Base-by-base conservation (phyloP, 2,797 vertebrate genomes). In the Miichthys miiuy region DNA sequence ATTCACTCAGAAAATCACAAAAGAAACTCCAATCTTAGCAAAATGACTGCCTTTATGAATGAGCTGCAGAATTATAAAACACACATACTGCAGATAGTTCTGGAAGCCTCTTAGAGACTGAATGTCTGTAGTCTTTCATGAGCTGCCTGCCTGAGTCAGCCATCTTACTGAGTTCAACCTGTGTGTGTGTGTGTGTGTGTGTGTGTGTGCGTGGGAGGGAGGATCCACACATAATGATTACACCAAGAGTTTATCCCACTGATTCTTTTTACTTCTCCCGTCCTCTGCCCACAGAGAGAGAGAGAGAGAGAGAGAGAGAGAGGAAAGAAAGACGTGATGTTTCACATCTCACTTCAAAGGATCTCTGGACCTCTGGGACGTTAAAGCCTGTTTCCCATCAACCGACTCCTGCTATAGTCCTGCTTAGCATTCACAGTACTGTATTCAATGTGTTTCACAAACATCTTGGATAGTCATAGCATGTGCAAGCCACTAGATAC, bases 331-430 rank as follows among this genome's bases (percentile, higher is more conserved):
- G 68, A 62, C 1, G 41, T 70, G 75, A 64, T 77, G 76, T 62
- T 80, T 85, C 77, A 66, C 82, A 66, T 80, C 75, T 85, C 65
- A 69, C 89, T 85, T 89, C 87, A 91, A 88, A 89, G 87, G 6
- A 66, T 72, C 41, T 78, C 30, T 60, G 77, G 72, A 76, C 79
- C 72, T 79, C 21, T 68, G 86, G 77, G 87, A 81, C 4, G 0
- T 50, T 62, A 9, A 79, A 79, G 75, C 55, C 48, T 7, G 5
- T 77, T 80, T 87, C 69, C 75, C 65, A 84, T 82, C 71, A 79
- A 68, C 60, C 66, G 27, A 14, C 41, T 74, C 46, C 68, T 66
- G 71, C 48, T 55, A 10, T 17, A 48, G 55, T 47, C 55, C n/a
- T 68, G 20, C 67, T 86, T 71, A 83, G 20, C 68, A 68, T 72